Evolutionary conservation across 2,113 vertebrate species (phyloP), one percentile per base, ranked within the genome.

Genomic region (Microtus richardsoni): DNA sequence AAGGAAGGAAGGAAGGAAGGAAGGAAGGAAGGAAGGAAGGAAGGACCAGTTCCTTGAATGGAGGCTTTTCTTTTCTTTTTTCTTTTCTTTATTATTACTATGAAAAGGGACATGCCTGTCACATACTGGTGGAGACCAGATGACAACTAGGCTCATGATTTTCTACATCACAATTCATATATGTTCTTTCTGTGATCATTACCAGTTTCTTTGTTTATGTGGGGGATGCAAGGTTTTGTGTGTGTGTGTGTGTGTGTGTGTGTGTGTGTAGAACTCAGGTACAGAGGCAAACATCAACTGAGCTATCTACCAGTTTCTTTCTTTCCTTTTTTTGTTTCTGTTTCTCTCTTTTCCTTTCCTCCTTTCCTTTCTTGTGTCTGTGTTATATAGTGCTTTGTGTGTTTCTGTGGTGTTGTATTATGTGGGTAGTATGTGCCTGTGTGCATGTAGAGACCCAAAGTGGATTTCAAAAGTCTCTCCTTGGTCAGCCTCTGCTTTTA

Each of bases 1-100:
- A 21, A 77, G 44, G 0, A 30, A 41, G 7, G 4, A 73, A n/a
- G 14, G 22, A 3, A 26, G 26, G 22, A 6, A 41, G 22, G 10
- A 7, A 2, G 2, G 5, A 13, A 44, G 26, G 6, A 28, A 7
- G 52, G 30, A 33, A 21, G 13, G 2, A n/a, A 17, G 39, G 21
- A 17, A 54, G 2, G 14, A 82, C 0, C 33, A 39, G 13, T 39
- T 39, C 24, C 11, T 60, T 82, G 2, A 82, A 39, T 60, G 36
- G 13, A 58, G 7, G 3, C 54, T 6, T 60, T 22, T 39, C 21
- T 24, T 58, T 60, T 14, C n/a, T 60, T 39, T 58, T 58, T 60
- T 60, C 24, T 60, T 39, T 58, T 60, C 58, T n/a, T n/a, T 60
- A 39, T 52, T 58, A 82, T 26, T 39, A 60, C 6, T 60, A 24